These are phyloP conservation scores for Copidosoma aretas DNA, from an alignment of 2,888 invertebrate species.

Conservation along the genomic window DNA sequence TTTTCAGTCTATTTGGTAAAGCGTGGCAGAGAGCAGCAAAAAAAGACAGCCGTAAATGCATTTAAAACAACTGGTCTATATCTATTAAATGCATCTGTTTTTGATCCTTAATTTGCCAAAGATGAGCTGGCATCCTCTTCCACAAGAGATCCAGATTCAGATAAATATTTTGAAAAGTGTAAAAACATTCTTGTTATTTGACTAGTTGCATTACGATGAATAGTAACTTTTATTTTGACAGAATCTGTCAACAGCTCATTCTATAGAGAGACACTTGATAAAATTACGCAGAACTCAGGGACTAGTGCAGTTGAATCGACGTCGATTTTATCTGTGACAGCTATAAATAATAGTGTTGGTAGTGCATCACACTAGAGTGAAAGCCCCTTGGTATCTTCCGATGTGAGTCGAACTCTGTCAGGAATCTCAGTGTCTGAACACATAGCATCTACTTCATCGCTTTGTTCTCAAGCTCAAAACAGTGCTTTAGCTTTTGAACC, in stretches of 20 bases:
- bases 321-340: too few species aligned
- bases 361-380: too few species aligned
- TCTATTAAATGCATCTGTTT: not conserved
- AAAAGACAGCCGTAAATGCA: slow-evolving; percentile 46
- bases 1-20: slow-evolving; percentile 48
- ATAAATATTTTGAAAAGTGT: not conserved
- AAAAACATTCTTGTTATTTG: not conserved
- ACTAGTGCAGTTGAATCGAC: too few species aligned
- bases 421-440: too few species aligned
- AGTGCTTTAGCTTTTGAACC: too few species aligned
- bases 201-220: not conserved
- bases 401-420: too few species aligned
- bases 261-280: not conserved
- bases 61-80: slow-evolving; percentile 47
- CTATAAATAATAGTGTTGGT: too few species aligned
- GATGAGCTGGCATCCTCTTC: not conserved
- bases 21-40: slow-evolving; percentile 48
- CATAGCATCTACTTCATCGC: too few species aligned
- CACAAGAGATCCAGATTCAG: not conserved
- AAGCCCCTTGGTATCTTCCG: too few species aligned
- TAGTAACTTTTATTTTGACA: not conserved
- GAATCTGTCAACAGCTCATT: not conserved
- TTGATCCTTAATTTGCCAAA: not conserved
- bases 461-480: too few species aligned
- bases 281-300: too few species aligned